Evolutionary conservation across 1,140 invertebrate species (phyloP), one percentile per base, ranked within the genome.

Genomic region (Drosophila trapezifrons): DNA sequence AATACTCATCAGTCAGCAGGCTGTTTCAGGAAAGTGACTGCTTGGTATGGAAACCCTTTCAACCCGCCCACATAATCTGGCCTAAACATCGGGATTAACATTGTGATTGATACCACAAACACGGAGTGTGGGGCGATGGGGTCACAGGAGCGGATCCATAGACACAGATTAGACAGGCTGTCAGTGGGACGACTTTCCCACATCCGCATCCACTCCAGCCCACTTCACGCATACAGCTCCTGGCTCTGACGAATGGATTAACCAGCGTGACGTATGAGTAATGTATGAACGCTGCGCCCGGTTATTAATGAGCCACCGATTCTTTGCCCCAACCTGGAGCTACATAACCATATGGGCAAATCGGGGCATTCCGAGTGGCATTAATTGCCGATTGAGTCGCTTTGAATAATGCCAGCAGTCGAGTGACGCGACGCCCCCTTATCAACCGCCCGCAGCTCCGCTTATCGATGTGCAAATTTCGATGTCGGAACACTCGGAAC

Each of bases 261-360:
- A 73, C 72, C 79, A 67, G 83, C 79, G 57, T 87, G 83, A 87
- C 83, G 84, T 83, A 87, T 87, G 83, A 87, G 84, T 87, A 84
- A 87, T 87, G 71, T 77, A 83, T 83, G 80, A 79, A 74, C 51
- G 42, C 51, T 45, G 67, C 32, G 35, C 43, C 55, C 25, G 79
- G 52, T 89, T 87, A 87, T 87, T 87, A 87, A 87, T 87, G 84
- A 89, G 84, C 37, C 65, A 45, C 49, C 72, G 38, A 60, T 49
- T 76, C 64, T 65, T 78, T 71, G 25, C 10, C 35, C n/a, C n/a
- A 10, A 66, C 43, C 45, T 54, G 51, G 1, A 32, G 18, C 59
- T 15, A 51, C 27, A 52, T 62, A 22, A 15, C 32, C 32, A 17
- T 40, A 46, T 27, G 52, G 40, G 46, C 46, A 32, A 81, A 69